Evolutionary conservation across 1,140 invertebrate genomes (phyloP).

Genomic region (Zeugodacus cucurbitae): DNA sequence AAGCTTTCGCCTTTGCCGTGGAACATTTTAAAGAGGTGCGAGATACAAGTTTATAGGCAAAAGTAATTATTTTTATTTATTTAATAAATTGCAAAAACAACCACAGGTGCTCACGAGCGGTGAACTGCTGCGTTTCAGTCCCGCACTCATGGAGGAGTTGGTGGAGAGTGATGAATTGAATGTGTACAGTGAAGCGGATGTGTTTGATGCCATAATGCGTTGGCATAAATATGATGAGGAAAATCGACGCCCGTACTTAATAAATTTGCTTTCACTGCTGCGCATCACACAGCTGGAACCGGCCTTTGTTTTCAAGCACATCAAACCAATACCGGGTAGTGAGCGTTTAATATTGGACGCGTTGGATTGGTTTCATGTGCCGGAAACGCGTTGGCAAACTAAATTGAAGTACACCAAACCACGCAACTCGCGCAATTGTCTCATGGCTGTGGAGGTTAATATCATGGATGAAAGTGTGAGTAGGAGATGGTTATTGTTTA

Average conservation of each 20-base stretch:
- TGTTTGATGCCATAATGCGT: not conserved
- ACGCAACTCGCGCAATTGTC: not conserved
- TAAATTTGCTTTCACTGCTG: not conserved
- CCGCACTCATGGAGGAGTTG: not conserved
- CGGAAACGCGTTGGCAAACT: not conserved
- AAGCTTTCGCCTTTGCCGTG: not conserved
- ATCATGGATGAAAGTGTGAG: not conserved
- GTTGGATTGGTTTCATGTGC: not conserved
- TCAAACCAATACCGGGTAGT: not conserved
- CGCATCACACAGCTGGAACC: not conserved
- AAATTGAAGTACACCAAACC: not conserved
- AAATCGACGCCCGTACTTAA: not conserved
- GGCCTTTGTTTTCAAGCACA: not conserved
- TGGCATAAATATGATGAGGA: not conserved
- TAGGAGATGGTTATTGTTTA: not conserved
- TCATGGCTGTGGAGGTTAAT: not conserved
- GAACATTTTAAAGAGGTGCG: not conserved
- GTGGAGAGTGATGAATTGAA: not conserved
- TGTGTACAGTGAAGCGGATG: not conserved
- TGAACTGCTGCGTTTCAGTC: not conserved
- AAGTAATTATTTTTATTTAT: not conserved
- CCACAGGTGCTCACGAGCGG: not conserved
- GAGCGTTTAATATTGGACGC: not conserved
- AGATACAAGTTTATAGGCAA: not conserved
- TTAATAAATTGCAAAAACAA: not conserved